phyloP scores from a whole-genome alignment of 2,113 vertebrate species.

The Nothoprocta perdicaria region DNA sequence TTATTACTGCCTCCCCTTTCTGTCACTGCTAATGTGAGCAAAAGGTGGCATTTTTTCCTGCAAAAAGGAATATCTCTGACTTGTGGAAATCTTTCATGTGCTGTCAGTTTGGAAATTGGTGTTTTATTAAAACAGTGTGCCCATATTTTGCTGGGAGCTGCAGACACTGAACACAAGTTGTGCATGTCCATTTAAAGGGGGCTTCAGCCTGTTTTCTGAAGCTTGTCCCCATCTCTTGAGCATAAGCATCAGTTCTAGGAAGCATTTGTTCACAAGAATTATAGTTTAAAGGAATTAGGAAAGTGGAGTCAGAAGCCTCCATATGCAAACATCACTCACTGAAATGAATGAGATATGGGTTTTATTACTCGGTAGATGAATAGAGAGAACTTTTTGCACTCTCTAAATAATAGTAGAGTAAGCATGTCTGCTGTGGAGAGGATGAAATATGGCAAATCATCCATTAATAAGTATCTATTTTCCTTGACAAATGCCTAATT shows the following conservation, averaged over 20 bases:
- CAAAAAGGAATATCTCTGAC: background rate
- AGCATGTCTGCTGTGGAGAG: background rate
- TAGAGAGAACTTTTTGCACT: background rate
- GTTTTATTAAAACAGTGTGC: background rate
- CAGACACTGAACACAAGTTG: background rate
- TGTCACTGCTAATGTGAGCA: background rate
- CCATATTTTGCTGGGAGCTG: background rate
- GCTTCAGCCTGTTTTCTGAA: background rate
- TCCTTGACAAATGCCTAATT: constrained; percentile 46
- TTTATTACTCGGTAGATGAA: background rate
- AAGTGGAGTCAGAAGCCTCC: background rate
- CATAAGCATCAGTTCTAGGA: background rate
- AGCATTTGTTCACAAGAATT: background rate
- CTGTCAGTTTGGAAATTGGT: background rate
- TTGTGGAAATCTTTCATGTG: background rate
- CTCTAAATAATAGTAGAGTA: background rate
- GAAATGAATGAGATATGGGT: background rate
- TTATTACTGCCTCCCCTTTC: background rate
- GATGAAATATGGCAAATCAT: constrained; percentile 25
- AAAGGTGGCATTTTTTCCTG: background rate
- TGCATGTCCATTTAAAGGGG: background rate
- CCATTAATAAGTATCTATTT: constrained; percentile 41
- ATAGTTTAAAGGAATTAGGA: fast-evolving
- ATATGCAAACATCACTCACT: background rate
- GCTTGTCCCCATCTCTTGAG: background rate